Evolutionary conservation across 1,140 invertebrate genomes (phyloP), one percentile per base, ranked within the genome.

Genomic region (Mizuhopecten yessoensis): DNA sequence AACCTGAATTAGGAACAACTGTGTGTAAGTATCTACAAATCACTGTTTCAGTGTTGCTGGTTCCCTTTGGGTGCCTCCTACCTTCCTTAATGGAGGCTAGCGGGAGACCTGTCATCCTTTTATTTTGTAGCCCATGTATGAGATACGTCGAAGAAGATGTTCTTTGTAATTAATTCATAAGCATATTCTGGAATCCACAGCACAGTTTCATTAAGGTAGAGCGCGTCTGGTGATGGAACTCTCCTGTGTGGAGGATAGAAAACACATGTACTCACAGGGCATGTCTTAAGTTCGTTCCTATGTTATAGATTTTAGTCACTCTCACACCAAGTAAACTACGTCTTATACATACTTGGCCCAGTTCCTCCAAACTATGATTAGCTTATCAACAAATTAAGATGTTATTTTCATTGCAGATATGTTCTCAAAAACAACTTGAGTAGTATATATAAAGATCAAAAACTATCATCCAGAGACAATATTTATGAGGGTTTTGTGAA

Each of bases 81-180:
- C 5, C 9, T 45, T 29, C 57, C 57, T 13, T 75, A 75, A 75
- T 75, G 57, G 57, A 75, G 5, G 57, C 57, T 75, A 29, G 23
- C 57, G 57, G 57, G 57, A n/a, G 23, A 29, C 23, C 57, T 75
- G 57, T 75, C 57, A 11, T 29, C 57, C 57, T 75, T 75, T 75
- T n/a, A 75, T 75, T 75, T 11, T 75, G 5, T 0, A 75, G 57
- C 57, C 23, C n/a, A 29, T 75, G n/a, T 75, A 75, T 75, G 57
- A 75, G 57, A 29, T 75, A 75, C 57, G 17, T 75, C 5, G n/a
- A 75, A n/a, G 57, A 75, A 75, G 57, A 75, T 75, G 57, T 75
- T 75, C 57, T 75, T 75, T 75, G 29, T 75, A 75, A 75, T 75
- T 75, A 75, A 75, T 75, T 75, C 57, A 75, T 75, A 75, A 75